A percentile compares a stretch with the other conserved stretches of the same genome.
These are phyloP conservation scores for Cremastobaeus sp. DNA, from an alignment of 2,888 invertebrate species.

Conservation along the genomic window DNA sequence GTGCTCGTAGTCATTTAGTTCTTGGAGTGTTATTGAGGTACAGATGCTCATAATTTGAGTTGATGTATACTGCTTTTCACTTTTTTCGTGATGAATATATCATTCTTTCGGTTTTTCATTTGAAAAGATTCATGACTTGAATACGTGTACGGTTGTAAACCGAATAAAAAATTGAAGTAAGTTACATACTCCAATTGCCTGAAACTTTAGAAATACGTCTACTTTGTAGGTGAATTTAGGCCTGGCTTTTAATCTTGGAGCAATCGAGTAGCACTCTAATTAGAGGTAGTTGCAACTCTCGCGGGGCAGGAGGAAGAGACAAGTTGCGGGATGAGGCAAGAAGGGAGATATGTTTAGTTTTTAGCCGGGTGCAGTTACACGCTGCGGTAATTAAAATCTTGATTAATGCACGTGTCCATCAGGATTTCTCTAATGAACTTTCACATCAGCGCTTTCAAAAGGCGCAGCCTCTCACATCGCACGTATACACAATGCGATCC, in stretches of 20 bases:
- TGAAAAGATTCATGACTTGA: too few relatives aligned
- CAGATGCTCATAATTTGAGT: too few relatives aligned
- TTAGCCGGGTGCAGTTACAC: slow-evolving; percentile 72
- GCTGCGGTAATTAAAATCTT: slow-evolving; percentile 77
- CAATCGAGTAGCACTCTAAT: slow-evolving; percentile 75
- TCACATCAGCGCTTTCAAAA: slow-evolving; percentile 67
- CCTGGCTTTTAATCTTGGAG: slow-evolving; percentile 70
- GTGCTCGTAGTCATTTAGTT: too few relatives aligned
- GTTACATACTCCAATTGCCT: too few relatives aligned
- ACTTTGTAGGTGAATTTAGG: slow-evolving; percentile 70
- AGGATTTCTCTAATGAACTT: slow-evolving; percentile 75
- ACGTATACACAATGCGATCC: slow-evolving; percentile 39
- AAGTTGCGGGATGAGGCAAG: slow-evolving; percentile 64
- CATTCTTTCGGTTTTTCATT: too few relatives aligned
- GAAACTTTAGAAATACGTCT: too few relatives aligned
- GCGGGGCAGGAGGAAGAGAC: slow-evolving; percentile 63
- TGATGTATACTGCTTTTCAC: too few relatives aligned
- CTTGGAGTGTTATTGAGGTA: too few relatives aligned
- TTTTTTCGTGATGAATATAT: too few relatives aligned
- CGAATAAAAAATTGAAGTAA: too few relatives aligned
- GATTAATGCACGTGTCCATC: slow-evolving; percentile 77
- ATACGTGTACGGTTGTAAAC: too few relatives aligned
- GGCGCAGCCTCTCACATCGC: slow-evolving; percentile 28
- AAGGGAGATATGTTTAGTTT: slow-evolving; percentile 71
- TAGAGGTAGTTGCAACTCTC: slow-evolving; percentile 70